phyloP scores from a whole-genome alignment of 2,113 vertebrate genomes.

The Rafetus swinhoei region DNA sequence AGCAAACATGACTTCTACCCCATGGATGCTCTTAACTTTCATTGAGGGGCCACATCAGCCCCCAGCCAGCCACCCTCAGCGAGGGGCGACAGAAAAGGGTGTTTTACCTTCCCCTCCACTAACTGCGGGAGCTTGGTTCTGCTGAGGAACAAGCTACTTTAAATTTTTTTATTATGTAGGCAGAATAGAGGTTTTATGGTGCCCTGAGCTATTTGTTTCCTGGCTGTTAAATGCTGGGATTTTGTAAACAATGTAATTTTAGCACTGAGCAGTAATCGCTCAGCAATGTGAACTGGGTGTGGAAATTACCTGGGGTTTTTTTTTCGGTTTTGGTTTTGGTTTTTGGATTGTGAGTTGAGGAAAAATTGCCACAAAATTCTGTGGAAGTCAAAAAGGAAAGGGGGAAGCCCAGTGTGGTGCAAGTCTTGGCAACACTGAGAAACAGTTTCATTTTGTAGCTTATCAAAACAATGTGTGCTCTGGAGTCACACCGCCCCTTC shows the following conservation, averaged over 20 bases:
- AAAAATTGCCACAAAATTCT: neutral
- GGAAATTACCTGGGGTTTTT: neutral
- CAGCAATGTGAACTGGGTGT: neutral
- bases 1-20: neutral
- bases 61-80: neutral
- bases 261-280: neutral
- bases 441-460: neutral
- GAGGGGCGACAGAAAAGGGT: neutral
- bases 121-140: neutral
- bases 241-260: neutral
- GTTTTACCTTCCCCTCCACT: neutral
- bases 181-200: neutral
- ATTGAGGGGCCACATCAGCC: neutral
- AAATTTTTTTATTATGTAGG: neutral
- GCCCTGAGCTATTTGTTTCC: neutral
- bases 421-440: neutral
- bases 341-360: neutral
- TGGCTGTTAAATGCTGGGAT: neutral
- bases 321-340: neutral
- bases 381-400: neutral
- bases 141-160: too few relatives aligned
- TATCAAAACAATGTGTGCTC: neutral
- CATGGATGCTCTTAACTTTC: neutral
- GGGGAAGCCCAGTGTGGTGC: neutral
- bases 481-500: neutral